Evolutionary conservation across 1,140 invertebrate genomes (phyloP), one percentile per base, ranked within the genome.

Genomic region (Pentalonia nigronervosa): DNA sequence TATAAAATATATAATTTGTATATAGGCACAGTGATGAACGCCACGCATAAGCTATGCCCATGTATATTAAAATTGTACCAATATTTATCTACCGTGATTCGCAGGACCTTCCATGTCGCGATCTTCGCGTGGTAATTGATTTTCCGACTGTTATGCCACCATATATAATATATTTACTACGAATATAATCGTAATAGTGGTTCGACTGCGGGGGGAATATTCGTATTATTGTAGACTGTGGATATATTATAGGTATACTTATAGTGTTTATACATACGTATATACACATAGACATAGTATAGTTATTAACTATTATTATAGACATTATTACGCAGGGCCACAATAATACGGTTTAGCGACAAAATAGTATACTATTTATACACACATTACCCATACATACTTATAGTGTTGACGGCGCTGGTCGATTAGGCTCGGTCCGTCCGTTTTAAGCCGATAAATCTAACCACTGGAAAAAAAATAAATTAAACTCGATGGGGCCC

Each of bases 381-480:
- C 7, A 56, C 53, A 60, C 11, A 60, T 0, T 67, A 67, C 30
- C 30, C 4, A 67, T 14, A 67, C 6, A n/a, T 14, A n/a, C 30
- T 67, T 67, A 23, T 76, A 34, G n/a, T n/a, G 14, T 76, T 20
- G 30, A n/a, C 17, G n/a, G 60, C n/a, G 6, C 30, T 76, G n/a
- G 14, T 76, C 76, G 76, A 83, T 83, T 83, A 83, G 76, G 21
- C 34, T 21, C 76, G 14, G 34, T 21, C 81, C 0, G 81, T n/a
- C 30, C 3, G 41, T 36, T 84, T 21, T 6, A 91, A 14, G 48
- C 45, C 90, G 30, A 91, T 91, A 91, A 91, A 91, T 91, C 90
- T 81, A 47, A 91, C 34, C 30, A 7, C 23, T 41, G 4, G 36
- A 11, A 45, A 45, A 30, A 25, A 88, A 53, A 23, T 84, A 11